A percentile compares a stretch with the other conserved stretches of the same genome.
Conservation (phyloP, 2,888 invertebrate genomes). For the Atherix ibis region DNA sequence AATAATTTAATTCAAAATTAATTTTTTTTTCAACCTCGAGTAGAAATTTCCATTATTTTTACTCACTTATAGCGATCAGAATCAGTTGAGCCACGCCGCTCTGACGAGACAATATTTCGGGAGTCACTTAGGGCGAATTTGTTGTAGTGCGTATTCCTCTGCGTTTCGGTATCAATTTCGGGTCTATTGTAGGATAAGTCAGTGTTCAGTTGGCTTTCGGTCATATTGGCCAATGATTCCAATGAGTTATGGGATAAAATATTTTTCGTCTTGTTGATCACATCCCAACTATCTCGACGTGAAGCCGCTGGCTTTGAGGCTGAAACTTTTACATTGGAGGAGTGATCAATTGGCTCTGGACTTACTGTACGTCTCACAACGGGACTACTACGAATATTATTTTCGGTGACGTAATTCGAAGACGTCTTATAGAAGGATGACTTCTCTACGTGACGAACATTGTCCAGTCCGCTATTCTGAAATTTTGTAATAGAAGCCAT, state of each 20-base stretch:
- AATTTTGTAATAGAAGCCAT: too few relatives aligned
- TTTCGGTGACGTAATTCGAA: slow-evolving; percentile 33
- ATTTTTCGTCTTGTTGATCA: slow-evolving; percentile 63
- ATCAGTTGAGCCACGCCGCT: slow-evolving; percentile 22
- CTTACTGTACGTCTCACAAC: slow-evolving; percentile 39
- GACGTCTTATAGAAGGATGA: slow-evolving; percentile 37
- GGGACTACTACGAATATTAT: slow-evolving; percentile 36
- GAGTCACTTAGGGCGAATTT: slow-evolving; percentile 33
- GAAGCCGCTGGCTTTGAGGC: slow-evolving; percentile 39
- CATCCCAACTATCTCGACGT: slow-evolving; percentile 67
- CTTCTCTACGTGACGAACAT: slow-evolving; percentile 31
- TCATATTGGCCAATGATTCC: slow-evolving; percentile 52
- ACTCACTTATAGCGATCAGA: slow-evolving; percentile 18
- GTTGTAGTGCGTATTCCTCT: slow-evolving; percentile 44
- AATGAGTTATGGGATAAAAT: slow-evolving; percentile 53
- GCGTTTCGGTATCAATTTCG: slow-evolving; percentile 43
- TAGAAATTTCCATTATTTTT: neutral
- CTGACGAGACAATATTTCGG: slow-evolving; percentile 18
- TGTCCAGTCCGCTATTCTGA: slow-evolving; percentile 23
- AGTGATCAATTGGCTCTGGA: slow-evolving; percentile 38
- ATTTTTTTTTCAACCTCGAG: neutral
- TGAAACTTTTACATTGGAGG: slow-evolving; percentile 43
- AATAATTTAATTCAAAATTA: neutral
- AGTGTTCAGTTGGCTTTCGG: slow-evolving; percentile 41
- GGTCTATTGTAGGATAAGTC: slow-evolving; percentile 33